phyloP scores from a whole-genome alignment of 2,113 vertebrate species.

The Blennius ocellaris region DNA sequence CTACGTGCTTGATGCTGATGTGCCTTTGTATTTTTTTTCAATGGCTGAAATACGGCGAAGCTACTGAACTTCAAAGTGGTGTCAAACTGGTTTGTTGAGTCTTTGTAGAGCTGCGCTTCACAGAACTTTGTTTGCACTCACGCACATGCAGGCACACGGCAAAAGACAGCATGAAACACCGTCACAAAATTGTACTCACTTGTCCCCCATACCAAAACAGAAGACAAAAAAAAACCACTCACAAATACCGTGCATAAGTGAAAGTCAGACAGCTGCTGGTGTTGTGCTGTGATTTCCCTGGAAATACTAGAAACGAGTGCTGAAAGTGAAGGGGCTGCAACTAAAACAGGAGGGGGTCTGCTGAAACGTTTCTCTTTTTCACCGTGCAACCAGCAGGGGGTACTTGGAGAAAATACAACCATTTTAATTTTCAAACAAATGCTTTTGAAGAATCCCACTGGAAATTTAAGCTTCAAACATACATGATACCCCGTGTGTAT shows the following conservation, averaged over 20 bases:
- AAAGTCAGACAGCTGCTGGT: constrained; percentile 45
- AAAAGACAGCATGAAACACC: constrained; percentile 29
- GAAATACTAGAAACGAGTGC: constrained; percentile 52
- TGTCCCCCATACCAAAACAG: constrained; percentile 38
- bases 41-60: constrained; percentile 20
- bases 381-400: constrained; percentile 45
- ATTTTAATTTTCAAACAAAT: constrained; percentile 69
- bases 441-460: constrained; percentile 45
- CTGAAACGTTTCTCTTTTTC: constrained; percentile 44
- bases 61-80: constrained; percentile 52
- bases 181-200: constrained; percentile 39
- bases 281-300: constrained; percentile 49
- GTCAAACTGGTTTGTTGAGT: constrained; percentile 47
- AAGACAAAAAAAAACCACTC: constrained; percentile 9
- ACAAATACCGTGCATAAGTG: constrained; percentile 34
- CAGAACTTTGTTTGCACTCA: constrained; percentile 40
- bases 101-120: constrained; percentile 53
- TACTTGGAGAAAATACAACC: constrained; percentile 57
- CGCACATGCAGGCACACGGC: constrained; percentile 1
- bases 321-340: constrained; percentile 43
- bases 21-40: constrained; percentile 19
- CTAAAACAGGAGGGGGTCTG: constrained; percentile 61
- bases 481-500: constrained; percentile 4
- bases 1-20: constrained; percentile 16
- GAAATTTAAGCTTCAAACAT: constrained; percentile 56